Base-by-base conservation (phyloP, 2,888 invertebrate species). In the Leptopilina drosophilae region DNA sequence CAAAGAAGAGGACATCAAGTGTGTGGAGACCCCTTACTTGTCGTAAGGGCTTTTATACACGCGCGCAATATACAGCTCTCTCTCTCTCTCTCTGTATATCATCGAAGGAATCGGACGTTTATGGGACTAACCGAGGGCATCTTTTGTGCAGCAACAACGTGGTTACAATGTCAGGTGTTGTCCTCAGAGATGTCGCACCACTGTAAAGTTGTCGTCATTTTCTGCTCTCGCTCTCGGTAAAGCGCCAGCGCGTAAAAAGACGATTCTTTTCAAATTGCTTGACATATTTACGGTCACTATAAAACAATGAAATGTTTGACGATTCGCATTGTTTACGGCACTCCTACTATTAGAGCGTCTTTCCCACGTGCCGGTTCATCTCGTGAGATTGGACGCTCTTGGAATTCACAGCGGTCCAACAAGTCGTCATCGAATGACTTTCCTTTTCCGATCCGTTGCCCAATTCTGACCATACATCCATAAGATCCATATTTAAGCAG, bases 281-380 rank as follows among this genome's bases (percentile, higher is more conserved):
- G 88, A 86, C 88, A 86, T 85, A 80, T 91, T 90, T 89, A 89
- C 83, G 85, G 78, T 86, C 82, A 82, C 87, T 87, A 90, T 91
- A 90, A 91, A 91, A 90, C 90, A 91, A 90, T 90, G 88, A 91
- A 90, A 86, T 83, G 85, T 83, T 79, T 66, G 82, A 83, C 85
- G 78, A 76, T 81, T 82, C 77, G 81, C 82, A 73, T 82, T 69
- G 76, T 84, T 84, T 84, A 82, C 82, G 81, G 73, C 67, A 78
- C 77, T 76, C 78, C 78, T 80, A 3, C 2, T 5, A 49, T 2
- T 49, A 49, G 80, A 78, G 73, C 64, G 79, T 81, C 81, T 83
- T 83, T 83, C 83, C 82, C 83, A 83, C 83, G 73, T 73, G 73
- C 73, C 73, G 56, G 56, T 56, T 20, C 20, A 20, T 20, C 20